These are phyloP conservation scores for Gymnocheta viridis DNA, from an alignment of 2,888 invertebrate genomes.

Conservation along the genomic window DNA sequence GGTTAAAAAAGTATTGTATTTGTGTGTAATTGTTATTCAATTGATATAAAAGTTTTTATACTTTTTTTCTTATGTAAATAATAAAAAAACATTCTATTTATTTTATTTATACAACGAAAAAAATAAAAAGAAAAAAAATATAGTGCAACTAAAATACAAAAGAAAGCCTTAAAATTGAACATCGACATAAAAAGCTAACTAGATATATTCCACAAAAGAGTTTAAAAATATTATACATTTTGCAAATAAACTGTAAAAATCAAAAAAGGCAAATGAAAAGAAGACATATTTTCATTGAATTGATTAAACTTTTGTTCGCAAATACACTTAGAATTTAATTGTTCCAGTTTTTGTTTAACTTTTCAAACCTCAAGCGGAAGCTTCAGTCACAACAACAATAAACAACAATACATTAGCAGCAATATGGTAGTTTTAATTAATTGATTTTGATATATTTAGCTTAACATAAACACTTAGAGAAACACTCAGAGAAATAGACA, in stretches of 20 bases:
- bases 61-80: no score
- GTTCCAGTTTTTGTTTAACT: background rate
- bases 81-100: background rate
- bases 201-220: background rate
- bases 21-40: no score
- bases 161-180: background rate
- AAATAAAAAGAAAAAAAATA: no score
- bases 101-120: background rate
- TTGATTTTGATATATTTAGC: slow-evolving; percentile 5
- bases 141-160: slow-evolving; percentile 1
- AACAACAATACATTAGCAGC: slow-evolving; percentile 55
- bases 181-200: slow-evolving; percentile 1
- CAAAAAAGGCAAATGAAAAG: slow-evolving; percentile 16
- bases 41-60: no score
- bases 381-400: slow-evolving; percentile 57
- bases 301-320: background rate
- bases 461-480: slow-evolving; percentile 64
- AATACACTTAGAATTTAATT: background rate
- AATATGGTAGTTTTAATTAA: slow-evolving; percentile 32
- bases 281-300: slow-evolving; percentile 11
- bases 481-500: slow-evolving; percentile 63
- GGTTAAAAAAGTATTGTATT: no score
- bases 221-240: background rate
- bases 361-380: slow-evolving; percentile 24
- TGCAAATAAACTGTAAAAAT: background rate